Percentiles rank a stretch among this genome's conserved stretches.
Conservation (phyloP, 2,797 vertebrate species). For the Poecilia velifera region DNA sequence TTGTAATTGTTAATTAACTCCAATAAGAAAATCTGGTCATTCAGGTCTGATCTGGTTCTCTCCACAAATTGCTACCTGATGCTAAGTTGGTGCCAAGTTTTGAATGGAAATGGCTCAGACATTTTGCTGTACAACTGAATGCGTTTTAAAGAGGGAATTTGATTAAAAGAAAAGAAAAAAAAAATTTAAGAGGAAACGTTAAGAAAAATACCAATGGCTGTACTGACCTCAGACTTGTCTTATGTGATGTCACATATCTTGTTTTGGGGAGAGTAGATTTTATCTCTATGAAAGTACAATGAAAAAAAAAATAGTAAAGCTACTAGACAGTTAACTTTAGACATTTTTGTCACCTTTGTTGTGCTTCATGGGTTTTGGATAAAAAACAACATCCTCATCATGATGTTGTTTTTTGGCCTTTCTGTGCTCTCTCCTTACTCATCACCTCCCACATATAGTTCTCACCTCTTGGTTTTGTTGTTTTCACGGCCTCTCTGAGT, state of each 20-base stretch:
- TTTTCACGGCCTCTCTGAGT: constrained; percentile 46
- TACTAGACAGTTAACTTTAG: too few relatives aligned
- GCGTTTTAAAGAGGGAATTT: not conserved
- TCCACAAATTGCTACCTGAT: not conserved
- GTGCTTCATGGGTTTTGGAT: not conserved
- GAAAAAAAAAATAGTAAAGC: not conserved
- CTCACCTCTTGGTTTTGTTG: constrained; percentile 47
- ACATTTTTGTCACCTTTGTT: too few relatives aligned
- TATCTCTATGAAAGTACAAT: not conserved
- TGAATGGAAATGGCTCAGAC: not conserved
- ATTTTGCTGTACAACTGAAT: not conserved
- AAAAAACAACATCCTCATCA: constrained; percentile 9
- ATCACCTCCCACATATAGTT: constrained; percentile 39
- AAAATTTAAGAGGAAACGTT: not conserved
- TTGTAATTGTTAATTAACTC: not conserved
- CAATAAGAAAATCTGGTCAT: not conserved
- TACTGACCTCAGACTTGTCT: too few relatives aligned
- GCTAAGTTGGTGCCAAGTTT: not conserved
- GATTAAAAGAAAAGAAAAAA: too few relatives aligned
- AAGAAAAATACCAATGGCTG: not conserved
- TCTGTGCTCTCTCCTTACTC: constrained; percentile 41
- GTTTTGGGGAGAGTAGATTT: not conserved
- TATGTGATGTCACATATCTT: not conserved
- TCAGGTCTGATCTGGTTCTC: not conserved
- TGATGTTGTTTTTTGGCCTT: constrained; percentile 18